Percentiles rank a stretch among this genome's conserved stretches.
phyloP scores from a whole-genome alignment of 2,797 vertebrate species.

The Sciurus vulgaris region DNA sequence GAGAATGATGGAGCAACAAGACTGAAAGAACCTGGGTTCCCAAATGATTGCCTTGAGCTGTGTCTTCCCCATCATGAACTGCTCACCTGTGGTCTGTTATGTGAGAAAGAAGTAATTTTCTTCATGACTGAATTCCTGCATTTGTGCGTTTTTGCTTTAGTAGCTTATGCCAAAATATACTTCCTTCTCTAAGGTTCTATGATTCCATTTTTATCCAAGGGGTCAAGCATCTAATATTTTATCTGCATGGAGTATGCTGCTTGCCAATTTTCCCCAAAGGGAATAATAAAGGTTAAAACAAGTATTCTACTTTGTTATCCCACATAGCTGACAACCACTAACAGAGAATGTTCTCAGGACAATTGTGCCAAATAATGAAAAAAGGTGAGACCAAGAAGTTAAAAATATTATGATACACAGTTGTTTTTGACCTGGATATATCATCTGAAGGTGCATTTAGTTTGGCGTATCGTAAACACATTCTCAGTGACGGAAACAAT shows the following conservation, averaged over 20 bases:
- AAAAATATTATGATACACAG: slow-evolving; percentile 69
- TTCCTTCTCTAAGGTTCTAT: slow-evolving; percentile 28
- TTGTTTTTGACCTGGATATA: slow-evolving; percentile 59
- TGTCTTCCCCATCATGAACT: neutral
- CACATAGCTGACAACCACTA: slow-evolving; percentile 12
- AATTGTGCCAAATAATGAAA: slow-evolving; percentile 32
- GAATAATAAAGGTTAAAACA: neutral
- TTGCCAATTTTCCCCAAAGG: neutral
- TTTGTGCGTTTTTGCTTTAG: neutral
- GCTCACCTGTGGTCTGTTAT: neutral
- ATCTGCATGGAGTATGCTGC: neutral
- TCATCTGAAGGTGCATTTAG: slow-evolving; percentile 51
- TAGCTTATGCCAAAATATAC: neutral
- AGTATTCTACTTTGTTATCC: neutral
- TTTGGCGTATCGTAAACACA: slow-evolving; percentile 66
- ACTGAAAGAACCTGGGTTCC: neutral
- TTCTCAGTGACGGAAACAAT: slow-evolving; percentile 66
- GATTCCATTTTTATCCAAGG: neutral
- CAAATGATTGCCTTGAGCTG: neutral
- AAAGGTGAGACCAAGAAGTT: slow-evolving; percentile 40
- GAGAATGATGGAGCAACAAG: neutral
- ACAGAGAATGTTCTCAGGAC: neutral
- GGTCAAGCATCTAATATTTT: neutral
- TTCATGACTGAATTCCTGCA: neutral
- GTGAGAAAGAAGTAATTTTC: neutral